These are phyloP conservation scores for Drosophila longiperda DNA, from an alignment of 2,888 invertebrate species.

Conservation along the genomic window DNA sequence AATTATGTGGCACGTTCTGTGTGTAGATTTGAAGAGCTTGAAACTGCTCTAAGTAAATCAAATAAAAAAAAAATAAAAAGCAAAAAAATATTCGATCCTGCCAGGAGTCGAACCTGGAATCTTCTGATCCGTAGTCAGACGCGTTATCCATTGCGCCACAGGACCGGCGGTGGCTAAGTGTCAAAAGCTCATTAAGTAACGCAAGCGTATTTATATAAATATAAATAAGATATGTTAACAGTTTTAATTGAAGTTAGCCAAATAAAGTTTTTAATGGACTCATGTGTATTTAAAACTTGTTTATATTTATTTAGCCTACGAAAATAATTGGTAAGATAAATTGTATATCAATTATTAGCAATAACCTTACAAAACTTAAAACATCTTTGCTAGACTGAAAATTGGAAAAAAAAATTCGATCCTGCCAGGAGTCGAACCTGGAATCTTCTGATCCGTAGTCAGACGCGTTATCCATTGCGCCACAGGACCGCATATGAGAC, in stretches of 20 bases:
- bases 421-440: constrained; percentile 85
- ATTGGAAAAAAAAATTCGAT: constrained; percentile 61
- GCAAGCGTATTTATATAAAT: neutral
- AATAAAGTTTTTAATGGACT: neutral
- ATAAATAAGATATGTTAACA: neutral
- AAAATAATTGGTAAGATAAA: neutral
- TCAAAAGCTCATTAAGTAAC: neutral
- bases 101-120: constrained; percentile 82
- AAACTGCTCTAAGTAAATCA: neutral
- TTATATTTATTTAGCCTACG: neutral
- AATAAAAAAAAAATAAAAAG: neutral
- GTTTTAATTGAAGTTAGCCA: too few species aligned
- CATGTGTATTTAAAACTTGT: neutral
- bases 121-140: constrained; percentile 85
- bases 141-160: constrained; percentile 80
- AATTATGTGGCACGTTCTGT: neutral
- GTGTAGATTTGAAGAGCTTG: neutral
- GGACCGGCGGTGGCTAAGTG: constrained; percentile 17
- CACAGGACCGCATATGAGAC: constrained; percentile 71
- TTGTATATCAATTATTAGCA: too few species aligned
- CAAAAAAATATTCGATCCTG: constrained; percentile 49
- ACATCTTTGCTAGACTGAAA: too few species aligned
- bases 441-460: constrained; percentile 85
- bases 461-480: constrained; percentile 85
- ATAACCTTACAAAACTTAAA: too few species aligned